Conservation (phyloP, 2,888 invertebrate species). For the Lacanobia oleracea region DNA sequence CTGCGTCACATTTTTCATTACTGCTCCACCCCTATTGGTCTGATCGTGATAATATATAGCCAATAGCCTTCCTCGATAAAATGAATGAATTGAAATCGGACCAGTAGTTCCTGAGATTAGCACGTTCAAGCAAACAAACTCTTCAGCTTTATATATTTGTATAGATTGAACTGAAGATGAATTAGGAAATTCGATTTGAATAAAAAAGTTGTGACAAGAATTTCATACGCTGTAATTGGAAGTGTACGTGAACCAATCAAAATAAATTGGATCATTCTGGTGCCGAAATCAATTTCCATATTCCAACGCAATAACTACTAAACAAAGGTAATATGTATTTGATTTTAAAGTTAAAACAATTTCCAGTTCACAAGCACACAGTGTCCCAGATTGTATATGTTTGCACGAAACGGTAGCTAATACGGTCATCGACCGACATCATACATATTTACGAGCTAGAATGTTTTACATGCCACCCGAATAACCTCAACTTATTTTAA, state of each 20-base stretch:
- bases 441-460: slow-evolving; percentile 58
- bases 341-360: slow-evolving; percentile 48
- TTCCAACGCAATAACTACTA: slow-evolving; percentile 14
- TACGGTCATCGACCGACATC: slow-evolving; percentile 74
- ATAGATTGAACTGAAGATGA: slow-evolving; percentile 18
- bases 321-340: slow-evolving; percentile 16
- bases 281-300: slow-evolving; percentile 10
- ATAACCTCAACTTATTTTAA: slow-evolving; percentile 27
- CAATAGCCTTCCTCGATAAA: no score
- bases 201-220: neutral
- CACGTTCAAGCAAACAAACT: no score
- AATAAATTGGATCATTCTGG: slow-evolving; percentile 18
- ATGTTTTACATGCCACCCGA: slow-evolving; percentile 48
- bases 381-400: slow-evolving; percentile 78
- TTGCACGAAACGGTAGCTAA: slow-evolving; percentile 81
- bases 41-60: no score
- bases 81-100: no score
- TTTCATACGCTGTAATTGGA: slow-evolving; percentile 17
- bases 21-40: no score
- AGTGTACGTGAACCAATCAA: slow-evolving; percentile 26
- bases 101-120: no score
- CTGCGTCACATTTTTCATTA: no score
- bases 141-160: no score
- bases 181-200: slow-evolving; percentile 9
- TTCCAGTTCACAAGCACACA: slow-evolving; percentile 67